Base-by-base conservation (phyloP, 2,888 invertebrate species). In the Leptinotarsa peninsularis region DNA sequence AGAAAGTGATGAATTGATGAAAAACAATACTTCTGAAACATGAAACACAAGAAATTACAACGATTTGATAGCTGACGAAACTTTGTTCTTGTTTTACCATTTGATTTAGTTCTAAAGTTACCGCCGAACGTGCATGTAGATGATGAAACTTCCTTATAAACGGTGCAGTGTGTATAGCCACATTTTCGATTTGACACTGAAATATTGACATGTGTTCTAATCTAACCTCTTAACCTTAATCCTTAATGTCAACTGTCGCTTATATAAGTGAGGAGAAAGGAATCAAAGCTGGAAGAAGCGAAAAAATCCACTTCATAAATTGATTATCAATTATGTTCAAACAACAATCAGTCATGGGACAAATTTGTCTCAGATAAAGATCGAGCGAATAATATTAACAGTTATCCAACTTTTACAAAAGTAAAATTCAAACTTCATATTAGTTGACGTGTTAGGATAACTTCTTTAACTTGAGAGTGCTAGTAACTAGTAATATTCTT, bases 301-400 rank as follows among this genome's bases (percentile, higher is more conserved):
- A 21, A 63, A 43, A 63, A 63, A 63, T 33, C 23, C 43, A n/a
- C 33, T n/a, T n/a, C n/a, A 15, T 43, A 63, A n/a, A 63, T 63
- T 63, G 27, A 63, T 63, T 33, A 13, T 63, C 33, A 63, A 63
- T 63, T 63, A 63, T 33, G 43, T 63, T 13, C 63, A 33, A 27
- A 17, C 4, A 5, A 33, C 17, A 14, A n/a, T 63, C 63, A 63
- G 63, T 63, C n/a, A 63, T 63, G 63, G 10, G 43, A 63, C 58
- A 63, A 13, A 63, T 17, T n/a, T 43, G n/a, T 63, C n/a, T 63
- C 17, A 63, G 63, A 63, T 43, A 63, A n/a, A 4, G n/a, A 2
- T 23, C 5, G 4, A 60, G 21, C 60, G 17, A 23, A 0, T 60
- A 4, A 60, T 60, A 14, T 23, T 60, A 60, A 60, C 60, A 7